Evolutionary conservation across 2,113 vertebrate genomes (phyloP), one percentile per base, ranked within the genome.

Genomic region (Paracanthobrama guichenoti): DNA sequence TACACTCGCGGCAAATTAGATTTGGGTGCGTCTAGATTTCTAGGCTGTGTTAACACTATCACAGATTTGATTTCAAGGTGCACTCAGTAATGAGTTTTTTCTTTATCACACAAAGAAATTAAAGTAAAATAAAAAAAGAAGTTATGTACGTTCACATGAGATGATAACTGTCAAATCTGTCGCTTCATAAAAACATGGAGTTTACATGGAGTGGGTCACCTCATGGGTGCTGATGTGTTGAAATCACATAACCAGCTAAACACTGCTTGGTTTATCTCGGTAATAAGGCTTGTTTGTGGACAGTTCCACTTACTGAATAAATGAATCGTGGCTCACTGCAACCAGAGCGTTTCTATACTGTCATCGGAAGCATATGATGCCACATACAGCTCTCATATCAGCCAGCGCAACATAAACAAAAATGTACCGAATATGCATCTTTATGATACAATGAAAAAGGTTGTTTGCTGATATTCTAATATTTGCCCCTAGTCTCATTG

Each of bases 361-460:
- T 13, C 71, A 16, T 48, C 10, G 6, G 2, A 48, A 46, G 1
- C 35, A 42, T 7, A 39, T 69, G 35, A 42, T 42, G 31, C 13
- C n/a, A 48, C 22, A 14, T 73, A 24, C 71, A 26, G 9, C 13
- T 2, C n/a, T 16, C n/a, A 73, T 44, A 48, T 73, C 3, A 2
- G n/a, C 71, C n/a, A 48, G 71, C 6, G 22, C 71, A 24, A 48
- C 69, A 46, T 26, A 73, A 73, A 73, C 71, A 26, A 48, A 73
- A 73, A 48, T 2, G 9, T 6, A 73, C 69, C 0, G 22, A 72
- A 72, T 22, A 55, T 72, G 42, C 42, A 72, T 12, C n/a, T 62
- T 62, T 79, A 5, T 1, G 4, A 46, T 28, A 28, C 46, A 79
- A 44, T 11, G 7, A 79, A 13, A 20, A 31, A 39, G 6, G 20